phyloP scores from a whole-genome alignment of 2,888 invertebrate species.

The Macrophya alboannulata region DNA sequence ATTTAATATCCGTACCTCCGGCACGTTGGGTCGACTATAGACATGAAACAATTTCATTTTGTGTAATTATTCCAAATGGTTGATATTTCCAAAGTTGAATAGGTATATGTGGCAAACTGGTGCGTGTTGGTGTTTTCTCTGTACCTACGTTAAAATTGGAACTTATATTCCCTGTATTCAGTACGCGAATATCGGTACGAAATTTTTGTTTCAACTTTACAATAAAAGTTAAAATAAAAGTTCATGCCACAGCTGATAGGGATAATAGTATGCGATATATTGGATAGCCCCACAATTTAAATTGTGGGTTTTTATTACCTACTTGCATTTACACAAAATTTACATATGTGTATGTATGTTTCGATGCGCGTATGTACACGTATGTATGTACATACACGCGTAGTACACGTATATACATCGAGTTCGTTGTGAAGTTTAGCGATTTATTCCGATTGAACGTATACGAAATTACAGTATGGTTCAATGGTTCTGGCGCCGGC shows the following conservation, averaged over 20 bases:
- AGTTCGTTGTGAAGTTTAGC: constrained; percentile 45
- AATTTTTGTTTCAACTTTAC: constrained; percentile 5
- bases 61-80: background rate
- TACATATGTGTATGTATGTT: constrained; percentile 13
- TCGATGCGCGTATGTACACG: background rate
- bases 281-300: constrained; percentile 39
- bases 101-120: too few relatives aligned
- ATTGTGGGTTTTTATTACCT: constrained; percentile 32
- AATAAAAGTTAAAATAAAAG: constrained; percentile 36
- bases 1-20: background rate
- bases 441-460: constrained; percentile 58
- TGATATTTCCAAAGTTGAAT: background rate
- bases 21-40: background rate
- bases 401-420: too few relatives aligned
- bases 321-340: constrained; percentile 25
- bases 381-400: background rate
- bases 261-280: constrained; percentile 19
- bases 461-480: constrained; percentile 56
- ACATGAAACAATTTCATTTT: background rate
- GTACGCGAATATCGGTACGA: background rate
- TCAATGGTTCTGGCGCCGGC: constrained; percentile 53
- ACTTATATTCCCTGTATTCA: background rate
- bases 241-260: constrained; percentile 3
- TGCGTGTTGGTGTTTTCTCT: background rate
- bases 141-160: background rate